Base-by-base conservation (phyloP, 2,797 vertebrate genomes). In the Anguilla obscura region DNA sequence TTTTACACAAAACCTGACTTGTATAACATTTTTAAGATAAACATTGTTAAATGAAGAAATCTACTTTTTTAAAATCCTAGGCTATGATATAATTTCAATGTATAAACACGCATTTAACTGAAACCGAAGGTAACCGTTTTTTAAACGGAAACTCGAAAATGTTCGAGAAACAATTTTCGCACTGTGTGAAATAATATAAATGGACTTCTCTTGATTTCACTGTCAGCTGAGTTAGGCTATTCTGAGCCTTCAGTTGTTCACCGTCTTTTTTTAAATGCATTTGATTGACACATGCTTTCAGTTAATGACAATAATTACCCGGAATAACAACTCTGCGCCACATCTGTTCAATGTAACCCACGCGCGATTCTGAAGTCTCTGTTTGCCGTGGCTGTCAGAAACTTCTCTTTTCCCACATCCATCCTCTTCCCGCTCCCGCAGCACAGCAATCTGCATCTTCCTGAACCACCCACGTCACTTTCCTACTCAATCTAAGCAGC, bases 261-360 rank as follows among this genome's bases (percentile, higher is more conserved):
- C 36, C 36, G 36, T 40, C 2, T 40, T 84, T 96, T 95, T 94
- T 97, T 95, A 96, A 96, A 96, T 94, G 95, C 93, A 92, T 96
- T 96, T 99, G 98, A 99, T 97, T 99, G 98, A 96, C 98, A 98
- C 96, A 96, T 96, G 97, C 97, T 98, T 98, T 97, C 95, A 95
- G 96, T 96, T 98, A 99, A 99, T 99, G 97, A 98, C 92, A 97
- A 97, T 97, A 98, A 99, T 99, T 99, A 98, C 96, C 92, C 97
- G 98, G 96, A 97, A 98, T 97, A 99, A 99, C 98, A 99, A 97
- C 95, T 96, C 95, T 93, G 93, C 94, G 95, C 94, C 96, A 96
- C 97, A 96, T 98, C 98, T 99, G 98, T 94, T 98, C 96, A 98
- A 93, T 97, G 96, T 99, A 97, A 98, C 96, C 88, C 90, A 92